These are phyloP conservation scores for Strix aluco DNA, from an alignment of 2,113 vertebrate genomes.

Conservation along the genomic window DNA sequence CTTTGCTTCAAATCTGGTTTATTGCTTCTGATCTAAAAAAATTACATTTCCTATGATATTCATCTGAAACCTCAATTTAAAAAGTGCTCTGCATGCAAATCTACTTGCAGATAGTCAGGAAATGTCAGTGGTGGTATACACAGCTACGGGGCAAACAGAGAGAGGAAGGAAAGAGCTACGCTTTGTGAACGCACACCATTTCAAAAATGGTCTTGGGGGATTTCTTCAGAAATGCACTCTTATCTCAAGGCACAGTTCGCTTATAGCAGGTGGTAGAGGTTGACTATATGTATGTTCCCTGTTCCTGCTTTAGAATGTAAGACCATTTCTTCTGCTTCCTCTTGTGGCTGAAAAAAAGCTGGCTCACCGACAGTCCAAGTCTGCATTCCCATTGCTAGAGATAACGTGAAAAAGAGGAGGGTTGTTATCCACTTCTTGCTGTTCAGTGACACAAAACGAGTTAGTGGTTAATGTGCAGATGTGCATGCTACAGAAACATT, in stretches of 20 bases:
- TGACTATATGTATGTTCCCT: neutral
- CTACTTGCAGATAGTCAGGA: neutral
- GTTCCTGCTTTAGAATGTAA: neutral
- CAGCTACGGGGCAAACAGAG: neutral
- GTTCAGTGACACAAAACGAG: neutral
- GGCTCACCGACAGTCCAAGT: neutral
- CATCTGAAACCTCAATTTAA: neutral
- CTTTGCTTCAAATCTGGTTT: neutral
- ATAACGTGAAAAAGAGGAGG: neutral
- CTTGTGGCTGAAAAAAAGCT: neutral
- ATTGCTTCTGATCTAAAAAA: neutral
- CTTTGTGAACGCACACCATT: neutral
- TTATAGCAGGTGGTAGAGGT: neutral
- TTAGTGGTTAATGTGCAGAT: neutral
- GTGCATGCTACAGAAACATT: neutral
- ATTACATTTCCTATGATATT: neutral
- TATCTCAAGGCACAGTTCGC: neutral
- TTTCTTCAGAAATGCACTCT: neutral
- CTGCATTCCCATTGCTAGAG: neutral
- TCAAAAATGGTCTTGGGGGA: neutral
- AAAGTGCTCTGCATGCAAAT: neutral
- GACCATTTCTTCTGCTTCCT: neutral
- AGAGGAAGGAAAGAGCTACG: neutral
- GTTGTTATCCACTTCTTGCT: neutral
- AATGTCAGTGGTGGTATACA: neutral